Percentiles rank a stretch among this genome's conserved stretches.
Conservation (phyloP, 1,140 invertebrate genomes). For the Himalopsyche phryganea region DNA sequence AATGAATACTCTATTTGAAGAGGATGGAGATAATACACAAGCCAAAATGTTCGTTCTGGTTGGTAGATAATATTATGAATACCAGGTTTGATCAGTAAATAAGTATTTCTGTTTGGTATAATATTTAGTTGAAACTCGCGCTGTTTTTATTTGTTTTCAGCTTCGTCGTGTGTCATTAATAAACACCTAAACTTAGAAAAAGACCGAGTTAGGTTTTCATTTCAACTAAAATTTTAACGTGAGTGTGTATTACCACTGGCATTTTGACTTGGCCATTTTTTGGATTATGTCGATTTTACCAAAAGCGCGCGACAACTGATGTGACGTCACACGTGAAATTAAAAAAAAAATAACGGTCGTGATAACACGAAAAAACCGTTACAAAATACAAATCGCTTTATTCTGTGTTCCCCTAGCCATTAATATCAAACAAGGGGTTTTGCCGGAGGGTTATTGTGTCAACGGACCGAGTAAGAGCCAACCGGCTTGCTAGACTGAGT, state of each 20-base stretch:
- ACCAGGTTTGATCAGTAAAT: not conserved
- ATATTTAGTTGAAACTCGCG: not conserved
- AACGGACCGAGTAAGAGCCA: slow-evolving; percentile 1
- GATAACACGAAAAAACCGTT: slow-evolving; percentile 34
- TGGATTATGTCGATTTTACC: too few relatives aligned
- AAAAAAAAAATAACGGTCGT: slow-evolving; percentile 25
- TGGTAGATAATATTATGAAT: not conserved
- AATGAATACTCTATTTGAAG: too few relatives aligned
- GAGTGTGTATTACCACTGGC: too few relatives aligned
- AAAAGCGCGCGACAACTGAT: too few relatives aligned
- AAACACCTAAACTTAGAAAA: too few relatives aligned
- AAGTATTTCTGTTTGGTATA: not conserved
- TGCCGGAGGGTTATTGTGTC: slow-evolving; percentile 30
- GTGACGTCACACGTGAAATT: too few relatives aligned
- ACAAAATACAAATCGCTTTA: slow-evolving; percentile 18
- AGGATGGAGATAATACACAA: too few relatives aligned
- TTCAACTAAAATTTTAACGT: too few relatives aligned
- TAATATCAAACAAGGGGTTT: slow-evolving; percentile 18
- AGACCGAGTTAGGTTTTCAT: too few relatives aligned
- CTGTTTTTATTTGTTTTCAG: not conserved
- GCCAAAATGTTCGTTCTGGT: too few relatives aligned
- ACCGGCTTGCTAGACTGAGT: not conserved
- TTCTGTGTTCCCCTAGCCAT: slow-evolving; percentile 9
- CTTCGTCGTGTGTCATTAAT: not conserved
- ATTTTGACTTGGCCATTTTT: too few relatives aligned